Conservation (phyloP, 2,113 vertebrate species). For the Indicator maculatus region DNA sequence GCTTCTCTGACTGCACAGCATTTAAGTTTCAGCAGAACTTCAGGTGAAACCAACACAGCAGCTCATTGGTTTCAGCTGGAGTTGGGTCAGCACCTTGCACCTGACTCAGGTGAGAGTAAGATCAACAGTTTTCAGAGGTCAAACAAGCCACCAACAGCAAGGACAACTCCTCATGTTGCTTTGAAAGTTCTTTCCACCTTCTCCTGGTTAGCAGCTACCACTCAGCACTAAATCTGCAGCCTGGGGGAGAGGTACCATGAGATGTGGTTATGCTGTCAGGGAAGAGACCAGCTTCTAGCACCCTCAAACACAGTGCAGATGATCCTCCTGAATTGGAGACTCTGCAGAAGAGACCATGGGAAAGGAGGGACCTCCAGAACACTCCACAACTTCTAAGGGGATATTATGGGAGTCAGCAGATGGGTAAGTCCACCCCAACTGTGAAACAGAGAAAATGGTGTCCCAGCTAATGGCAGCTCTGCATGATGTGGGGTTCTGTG, state of each 20-base stretch:
- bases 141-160: background rate
- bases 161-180: background rate
- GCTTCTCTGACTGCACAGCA: background rate
- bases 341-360: accelerated
- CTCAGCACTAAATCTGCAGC: background rate
- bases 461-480: background rate
- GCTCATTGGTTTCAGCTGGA: background rate
- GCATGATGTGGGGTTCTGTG: background rate
- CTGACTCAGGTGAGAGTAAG: slow-evolving; percentile 43
- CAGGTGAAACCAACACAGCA: background rate
- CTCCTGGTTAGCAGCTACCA: background rate
- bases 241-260: accelerated
- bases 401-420: background rate
- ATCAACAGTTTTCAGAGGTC: background rate
- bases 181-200: background rate
- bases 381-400: background rate
- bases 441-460: background rate
- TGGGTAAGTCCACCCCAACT: background rate
- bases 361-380: background rate
- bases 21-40: slow-evolving; percentile 24
- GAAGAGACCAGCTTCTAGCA: background rate
- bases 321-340: background rate
- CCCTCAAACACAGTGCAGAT: background rate
- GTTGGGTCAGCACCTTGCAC: slow-evolving; percentile 54
- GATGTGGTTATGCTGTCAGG: background rate